Evolutionary conservation across 2,113 vertebrate genomes (phyloP).

Genomic region (Larimichthys crocea): DNA sequence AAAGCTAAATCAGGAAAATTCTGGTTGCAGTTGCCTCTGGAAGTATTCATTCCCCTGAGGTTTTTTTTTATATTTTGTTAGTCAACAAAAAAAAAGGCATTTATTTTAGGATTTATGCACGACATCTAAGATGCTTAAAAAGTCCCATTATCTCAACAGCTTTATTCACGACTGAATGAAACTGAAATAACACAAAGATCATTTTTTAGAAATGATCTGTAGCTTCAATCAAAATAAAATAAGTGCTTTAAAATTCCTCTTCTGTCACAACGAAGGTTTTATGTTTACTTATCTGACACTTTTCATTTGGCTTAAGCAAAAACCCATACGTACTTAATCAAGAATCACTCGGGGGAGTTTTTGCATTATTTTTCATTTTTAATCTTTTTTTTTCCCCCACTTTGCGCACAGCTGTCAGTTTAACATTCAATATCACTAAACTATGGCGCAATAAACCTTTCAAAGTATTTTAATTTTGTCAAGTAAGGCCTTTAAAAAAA

Average conservation of each 20-base stretch:
- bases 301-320: neutral
- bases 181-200: neutral
- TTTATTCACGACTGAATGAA: slow-evolving; percentile 19
- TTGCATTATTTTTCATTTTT: slow-evolving; percentile 16
- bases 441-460: slow-evolving; percentile 13
- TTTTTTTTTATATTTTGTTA: slow-evolving; percentile 46
- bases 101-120: slow-evolving; percentile 52
- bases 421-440: slow-evolving; percentile 28
- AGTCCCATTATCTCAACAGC: slow-evolving; percentile 33
- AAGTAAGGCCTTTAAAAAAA: slow-evolving; percentile 45
- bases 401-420: slow-evolving; percentile 16
- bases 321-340: neutral
- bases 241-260: neutral
- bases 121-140: slow-evolving; percentile 31
- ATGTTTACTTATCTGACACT: neutral
- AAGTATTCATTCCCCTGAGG: slow-evolving; percentile 43
- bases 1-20: slow-evolving; percentile 54
- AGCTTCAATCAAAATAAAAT: neutral
- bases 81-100: slow-evolving; percentile 51
- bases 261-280: neutral
- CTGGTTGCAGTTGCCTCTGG: slow-evolving; percentile 17
- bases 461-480: slow-evolving; percentile 34
- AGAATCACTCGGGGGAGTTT: neutral
- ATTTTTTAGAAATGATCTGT: slow-evolving; percentile 9
- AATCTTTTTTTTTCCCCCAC: neutral